These are phyloP conservation scores for Sylvilagus floridanus DNA, from an alignment of 2,797 vertebrate species.

Conservation along the genomic window DNA sequence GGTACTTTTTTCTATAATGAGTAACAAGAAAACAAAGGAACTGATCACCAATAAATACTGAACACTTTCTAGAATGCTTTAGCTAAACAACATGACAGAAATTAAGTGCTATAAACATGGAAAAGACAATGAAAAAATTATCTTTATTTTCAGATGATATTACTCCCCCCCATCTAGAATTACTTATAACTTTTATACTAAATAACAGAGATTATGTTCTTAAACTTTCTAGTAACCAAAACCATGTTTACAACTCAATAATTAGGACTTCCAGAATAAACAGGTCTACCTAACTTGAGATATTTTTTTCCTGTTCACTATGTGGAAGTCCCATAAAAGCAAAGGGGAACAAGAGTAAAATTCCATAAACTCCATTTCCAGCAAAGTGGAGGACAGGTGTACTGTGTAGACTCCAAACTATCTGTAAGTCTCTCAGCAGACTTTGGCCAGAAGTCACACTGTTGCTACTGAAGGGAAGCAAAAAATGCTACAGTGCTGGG, in stretches of 20 bases:
- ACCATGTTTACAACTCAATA: not conserved
- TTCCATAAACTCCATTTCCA: not conserved
- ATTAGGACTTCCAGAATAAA: not conserved
- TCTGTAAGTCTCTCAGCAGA: not conserved
- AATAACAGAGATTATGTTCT: not conserved
- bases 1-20: not conserved
- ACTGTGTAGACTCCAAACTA: not conserved
- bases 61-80: slow-evolving; percentile 1
- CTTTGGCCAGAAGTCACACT: not conserved
- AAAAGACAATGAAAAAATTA: not conserved
- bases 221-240: not conserved
- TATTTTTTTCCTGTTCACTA: not conserved
- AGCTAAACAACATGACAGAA: not conserved
- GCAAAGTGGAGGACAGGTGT: not conserved
- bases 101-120: not conserved
- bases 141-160: not conserved
- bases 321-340: not conserved
- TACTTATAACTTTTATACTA: not conserved
- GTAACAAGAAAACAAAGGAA: not conserved
- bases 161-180: not conserved
- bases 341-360: not conserved
- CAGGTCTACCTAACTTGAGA: not conserved
- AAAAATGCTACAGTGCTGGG: no score
- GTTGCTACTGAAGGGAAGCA: not conserved
- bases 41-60: not conserved